These are phyloP conservation scores for Rhodinocichla rosea DNA, from an alignment of 2,113 vertebrate species.

Conservation along the genomic window DNA sequence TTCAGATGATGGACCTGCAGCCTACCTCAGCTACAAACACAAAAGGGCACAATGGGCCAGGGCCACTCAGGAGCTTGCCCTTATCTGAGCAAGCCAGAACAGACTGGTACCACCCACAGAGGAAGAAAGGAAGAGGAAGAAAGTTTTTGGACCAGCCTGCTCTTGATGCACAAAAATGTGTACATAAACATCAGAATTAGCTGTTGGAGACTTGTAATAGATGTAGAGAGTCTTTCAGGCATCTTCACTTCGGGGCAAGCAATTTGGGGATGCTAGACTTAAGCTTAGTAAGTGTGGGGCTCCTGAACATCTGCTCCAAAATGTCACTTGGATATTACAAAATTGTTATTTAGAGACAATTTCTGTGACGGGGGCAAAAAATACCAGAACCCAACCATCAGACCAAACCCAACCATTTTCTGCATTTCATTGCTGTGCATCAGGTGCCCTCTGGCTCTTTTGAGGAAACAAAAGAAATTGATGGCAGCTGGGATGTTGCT, in stretches of 20 bases:
- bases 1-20: background rate
- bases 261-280: background rate
- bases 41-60: fast-evolving
- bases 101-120: background rate
- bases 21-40: background rate
- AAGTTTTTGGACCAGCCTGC: background rate
- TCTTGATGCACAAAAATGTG: background rate
- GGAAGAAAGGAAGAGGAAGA: background rate
- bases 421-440: background rate
- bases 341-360: background rate
- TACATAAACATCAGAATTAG: background rate
- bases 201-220: background rate
- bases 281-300: background rate
- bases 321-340: background rate
- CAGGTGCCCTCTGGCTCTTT: background rate
- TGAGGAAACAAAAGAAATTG: background rate
- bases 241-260: background rate
- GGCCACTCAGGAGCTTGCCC: background rate
- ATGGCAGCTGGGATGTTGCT: background rate
- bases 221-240: background rate
- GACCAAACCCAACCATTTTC: background rate
- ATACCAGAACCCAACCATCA: background rate
- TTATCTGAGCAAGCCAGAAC: background rate
- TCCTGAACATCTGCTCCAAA: background rate
- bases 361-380: background rate